phyloP scores from a whole-genome alignment of 2,888 invertebrate species.

The Odiellus spinosus region DNA sequence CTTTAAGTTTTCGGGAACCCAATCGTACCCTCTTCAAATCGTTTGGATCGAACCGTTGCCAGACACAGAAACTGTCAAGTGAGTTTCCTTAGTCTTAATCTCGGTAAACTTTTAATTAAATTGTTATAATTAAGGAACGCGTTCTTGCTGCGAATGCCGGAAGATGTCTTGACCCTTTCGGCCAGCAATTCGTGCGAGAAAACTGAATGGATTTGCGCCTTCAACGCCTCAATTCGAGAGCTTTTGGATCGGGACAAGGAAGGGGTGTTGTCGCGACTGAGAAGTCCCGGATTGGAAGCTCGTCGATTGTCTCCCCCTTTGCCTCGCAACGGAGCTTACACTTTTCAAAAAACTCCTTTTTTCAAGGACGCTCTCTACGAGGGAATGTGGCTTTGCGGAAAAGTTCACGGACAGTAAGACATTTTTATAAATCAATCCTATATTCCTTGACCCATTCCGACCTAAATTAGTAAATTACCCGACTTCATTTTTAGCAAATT shows the following conservation, averaged over 20 bases:
- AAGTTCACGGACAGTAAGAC: conserved; percentile 55
- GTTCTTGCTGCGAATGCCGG: conserved; percentile 49
- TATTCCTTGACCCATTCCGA: no score
- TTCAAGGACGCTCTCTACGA: conserved; percentile 62
- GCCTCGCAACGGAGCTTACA: conserved; percentile 51
- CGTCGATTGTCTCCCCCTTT: conserved; percentile 46
- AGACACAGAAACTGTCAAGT: conserved; percentile 38
- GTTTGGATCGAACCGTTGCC: conserved; percentile 61
- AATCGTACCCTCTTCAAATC: conserved; percentile 47
- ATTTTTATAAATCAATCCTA: conserved; percentile 1
- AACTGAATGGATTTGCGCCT: conserved; percentile 53
- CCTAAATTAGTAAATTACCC: no score
- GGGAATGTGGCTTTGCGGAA: conserved; percentile 63
- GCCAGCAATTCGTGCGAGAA: conserved; percentile 52
- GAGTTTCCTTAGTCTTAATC: no score
- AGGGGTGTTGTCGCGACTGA: conserved; percentile 29
- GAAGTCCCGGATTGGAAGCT: conserved; percentile 16
- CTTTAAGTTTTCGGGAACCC: conserved; percentile 9
- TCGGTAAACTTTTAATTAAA: no score
- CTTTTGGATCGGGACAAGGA: conserved; percentile 37
- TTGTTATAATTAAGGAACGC: conserved; percentile 25
- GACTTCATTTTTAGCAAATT: no score
- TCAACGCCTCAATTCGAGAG: conserved; percentile 54
- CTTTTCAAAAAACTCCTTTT: conserved; percentile 50
- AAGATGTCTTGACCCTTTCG: conserved; percentile 51